Conservation (phyloP, 2,797 vertebrate species). For the Cyprinella venusta region DNA sequence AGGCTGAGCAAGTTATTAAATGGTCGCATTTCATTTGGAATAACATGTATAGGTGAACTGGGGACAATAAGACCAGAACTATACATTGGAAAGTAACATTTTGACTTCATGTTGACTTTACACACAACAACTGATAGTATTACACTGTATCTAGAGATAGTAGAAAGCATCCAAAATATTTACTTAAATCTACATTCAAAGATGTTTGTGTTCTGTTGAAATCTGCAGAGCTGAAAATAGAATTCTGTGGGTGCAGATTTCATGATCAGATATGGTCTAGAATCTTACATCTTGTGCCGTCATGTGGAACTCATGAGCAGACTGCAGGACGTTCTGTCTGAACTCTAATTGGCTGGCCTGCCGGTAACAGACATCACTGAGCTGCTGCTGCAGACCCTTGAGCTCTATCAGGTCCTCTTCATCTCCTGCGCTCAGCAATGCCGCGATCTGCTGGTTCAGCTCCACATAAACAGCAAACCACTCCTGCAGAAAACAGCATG, state of each 20-base stretch:
- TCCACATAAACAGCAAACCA: conserved; percentile 99
- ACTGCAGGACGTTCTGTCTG: conserved; percentile 93
- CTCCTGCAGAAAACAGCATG: conserved; percentile 77
- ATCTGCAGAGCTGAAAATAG: not conserved
- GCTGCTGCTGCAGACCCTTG: conserved; percentile 92
- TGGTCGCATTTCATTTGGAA: not conserved
- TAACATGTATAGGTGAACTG: not conserved
- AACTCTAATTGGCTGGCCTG: conserved; percentile 97
- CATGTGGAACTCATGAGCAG: conserved; percentile 93
- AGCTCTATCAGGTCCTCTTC: conserved; percentile 94
- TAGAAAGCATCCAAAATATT: not conserved
- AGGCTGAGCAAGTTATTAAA: not conserved
- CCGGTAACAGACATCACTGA: conserved; percentile 96
- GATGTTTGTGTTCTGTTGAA: not conserved
- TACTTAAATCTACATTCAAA: not conserved
- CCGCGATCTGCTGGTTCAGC: conserved; percentile 97
- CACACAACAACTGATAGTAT: not conserved
- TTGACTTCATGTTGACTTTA: not conserved
- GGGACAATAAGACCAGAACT: not conserved
- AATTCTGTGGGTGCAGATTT: not conserved
- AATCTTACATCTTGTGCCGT: conserved; percentile 92
- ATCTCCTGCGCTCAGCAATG: conserved; percentile 89
- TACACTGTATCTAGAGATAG: not conserved
- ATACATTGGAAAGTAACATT: not conserved
- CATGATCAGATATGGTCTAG: not conserved